These are phyloP conservation scores for Melanaphis sacchari DNA, from an alignment of 1,140 invertebrate genomes.

Conservation along the genomic window DNA sequence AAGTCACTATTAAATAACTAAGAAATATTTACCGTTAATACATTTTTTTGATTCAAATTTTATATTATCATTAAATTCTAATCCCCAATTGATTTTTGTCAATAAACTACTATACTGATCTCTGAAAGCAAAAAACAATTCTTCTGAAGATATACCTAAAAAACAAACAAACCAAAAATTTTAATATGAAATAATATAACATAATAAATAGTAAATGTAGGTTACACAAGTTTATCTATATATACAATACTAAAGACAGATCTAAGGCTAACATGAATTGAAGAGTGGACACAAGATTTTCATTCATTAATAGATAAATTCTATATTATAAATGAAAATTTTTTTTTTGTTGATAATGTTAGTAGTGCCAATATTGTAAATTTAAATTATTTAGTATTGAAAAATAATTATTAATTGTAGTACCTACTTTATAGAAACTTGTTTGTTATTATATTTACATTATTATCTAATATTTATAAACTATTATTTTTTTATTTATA, in stretches of 20 bases:
- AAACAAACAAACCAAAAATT: neutral
- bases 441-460: neutral
- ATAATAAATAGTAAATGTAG: neutral
- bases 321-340: neutral
- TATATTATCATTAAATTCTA: conserved; percentile 20
- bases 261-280: neutral
- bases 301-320: neutral
- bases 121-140: conserved; percentile 28
- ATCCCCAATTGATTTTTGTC: conserved; percentile 30
- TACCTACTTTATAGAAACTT: neutral
- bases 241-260: neutral
- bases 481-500: no score
- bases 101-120: conserved; percentile 30
- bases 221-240: neutral
- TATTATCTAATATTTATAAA: neutral
- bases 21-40: conserved; percentile 33
- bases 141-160: conserved; percentile 36
- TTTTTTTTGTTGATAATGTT: neutral
- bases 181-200: neutral
- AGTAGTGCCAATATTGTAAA: neutral
- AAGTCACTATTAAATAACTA: neutral
- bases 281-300: neutral
- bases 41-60: conserved; percentile 28
- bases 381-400: neutral
- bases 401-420: neutral